Evolutionary conservation across 2,888 invertebrate species (phyloP), one percentile per base, ranked within the genome.

Genomic region (Sphaerophoria rueppellii): DNA sequence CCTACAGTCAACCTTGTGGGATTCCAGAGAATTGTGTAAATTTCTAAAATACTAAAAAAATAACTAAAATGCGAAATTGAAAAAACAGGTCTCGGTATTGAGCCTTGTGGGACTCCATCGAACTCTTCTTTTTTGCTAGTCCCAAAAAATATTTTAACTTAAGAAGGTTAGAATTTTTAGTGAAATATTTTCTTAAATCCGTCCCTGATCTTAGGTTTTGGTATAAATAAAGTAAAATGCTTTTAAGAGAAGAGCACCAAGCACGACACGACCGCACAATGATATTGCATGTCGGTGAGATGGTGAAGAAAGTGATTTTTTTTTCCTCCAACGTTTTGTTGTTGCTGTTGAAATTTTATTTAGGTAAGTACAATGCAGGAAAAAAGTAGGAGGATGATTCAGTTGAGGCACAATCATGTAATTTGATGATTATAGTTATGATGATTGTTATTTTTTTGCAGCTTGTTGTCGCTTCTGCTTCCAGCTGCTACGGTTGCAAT

Each of bases 341-440:
- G 24, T 58, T 16, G 57, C 37, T 37, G 7, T 43, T 24, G 12
- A 40, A 60, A 9, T 54, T 50, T 35, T 24, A 50, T 58, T 63
- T 50, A 12, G 24, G 11, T 3, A 0, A 9, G 16, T 14, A 1
- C 11, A 6, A 9, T 11, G 16, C 14, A 32, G n/a, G 48, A 34
- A 6, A 2, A 6, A 11, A 4, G 16, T 6, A 54, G 50, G 32
- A 32, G 46, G 34, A 79, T 83, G 65, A 71, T 65, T 81, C 65
- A 83, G 67, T 54, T 67, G 37, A 54, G 40, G 63, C 71, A 40
- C 70, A 65, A 71, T 78, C 75, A 69, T 80, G 75, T 83, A 83
- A 83, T 83, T 83, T 83, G 55, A 67, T 80, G 83, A 80, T 76
- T 83, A 83, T 80, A 52, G 71, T 80, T 75, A 67, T 75, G 79